These are phyloP conservation scores for Bucorvus abyssinicus DNA, from an alignment of 2,797 vertebrate genomes.

Conservation along the genomic window DNA sequence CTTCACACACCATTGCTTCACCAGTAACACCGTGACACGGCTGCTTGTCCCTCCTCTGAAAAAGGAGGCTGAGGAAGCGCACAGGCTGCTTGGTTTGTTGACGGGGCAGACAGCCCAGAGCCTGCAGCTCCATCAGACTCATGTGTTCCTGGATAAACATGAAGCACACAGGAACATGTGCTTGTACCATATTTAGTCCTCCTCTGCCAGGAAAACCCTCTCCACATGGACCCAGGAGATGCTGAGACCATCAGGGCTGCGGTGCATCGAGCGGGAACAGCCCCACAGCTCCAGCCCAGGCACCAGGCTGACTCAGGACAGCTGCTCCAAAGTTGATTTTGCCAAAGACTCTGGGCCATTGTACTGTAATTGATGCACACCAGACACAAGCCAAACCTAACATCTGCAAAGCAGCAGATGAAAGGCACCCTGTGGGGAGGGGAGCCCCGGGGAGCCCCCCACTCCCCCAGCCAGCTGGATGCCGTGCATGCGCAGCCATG, in stretches of 20 bases:
- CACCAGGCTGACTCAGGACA: conserved; percentile 9
- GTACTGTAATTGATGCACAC: neutral
- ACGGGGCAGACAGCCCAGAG: neutral
- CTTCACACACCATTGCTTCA: neutral
- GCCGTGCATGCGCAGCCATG: fast-evolving
- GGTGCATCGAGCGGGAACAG: fast-evolving
- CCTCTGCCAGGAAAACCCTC: neutral
- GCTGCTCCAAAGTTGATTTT: conserved; percentile 27
- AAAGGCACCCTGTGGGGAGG: neutral
- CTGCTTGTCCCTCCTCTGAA: fast-evolving
- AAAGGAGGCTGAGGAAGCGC: neutral
- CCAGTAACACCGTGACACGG: fast-evolving
- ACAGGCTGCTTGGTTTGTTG: fast-evolving
- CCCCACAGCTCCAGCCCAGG: neutral
- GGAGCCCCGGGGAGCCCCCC: neutral
- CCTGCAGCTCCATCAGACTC: neutral
- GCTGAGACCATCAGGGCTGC: neutral
- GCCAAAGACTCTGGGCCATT: neutral
- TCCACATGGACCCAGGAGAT: neutral
- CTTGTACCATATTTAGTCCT: neutral
- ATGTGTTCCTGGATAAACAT: fast-evolving
- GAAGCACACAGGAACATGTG: neutral
- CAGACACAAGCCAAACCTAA: conserved; percentile 34
- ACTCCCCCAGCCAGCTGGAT: neutral
- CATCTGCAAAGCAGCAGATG: conserved; percentile 13